Evolutionary conservation across 2,888 invertebrate genomes (phyloP), one percentile per base, ranked within the genome.

Genomic region (Trypoxylon attenuatum): DNA sequence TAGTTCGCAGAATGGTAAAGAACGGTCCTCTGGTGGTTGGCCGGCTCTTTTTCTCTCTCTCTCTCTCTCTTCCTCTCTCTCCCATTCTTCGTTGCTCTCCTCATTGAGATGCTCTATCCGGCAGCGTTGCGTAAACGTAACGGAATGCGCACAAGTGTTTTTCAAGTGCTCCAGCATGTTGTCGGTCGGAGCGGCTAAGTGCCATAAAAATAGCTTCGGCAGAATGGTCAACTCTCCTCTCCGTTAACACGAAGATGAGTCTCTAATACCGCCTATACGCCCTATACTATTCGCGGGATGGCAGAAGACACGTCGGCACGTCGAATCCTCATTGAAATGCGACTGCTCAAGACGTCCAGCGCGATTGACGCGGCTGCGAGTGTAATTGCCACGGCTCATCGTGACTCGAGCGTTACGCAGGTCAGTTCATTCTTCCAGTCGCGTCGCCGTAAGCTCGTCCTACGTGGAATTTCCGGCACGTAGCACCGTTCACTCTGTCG

Each of bases 111-210:
- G 45, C 29, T 47, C 65, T 59, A 49, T 49, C 61, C 51, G 41
- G 41, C 68, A 65, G 47, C 73, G 76, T 77, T 76, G 81, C 85
- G 82, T 82, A 83, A 83, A 84, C 82, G 81, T 82, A 82, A 82
- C 82, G 84, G 85, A 86, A 85, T 86, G 86, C 81, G 79, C 80
- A 81, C 83, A 83, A 85, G 86, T 86, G 86, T 86, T 85, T 83
- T 81, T 86, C 86, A 82, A 86, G 86, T 85, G 86, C 79, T 86
- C 81, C 86, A 85, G 84, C 84, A 84, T 86, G 86, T 82, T 82
- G 79, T 79, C 76, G 79, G 73, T 76, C 80, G 79, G 80, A 77
- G 72, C 81, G 82, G 81, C 84, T 81, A 84, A 84, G 83, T 81
- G 81, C 80, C 81, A 81, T 84, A 83, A 84, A 84, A 84, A 84